Conservation (phyloP, 2,797 vertebrate species). For the Propithecus perrieri region DNA sequence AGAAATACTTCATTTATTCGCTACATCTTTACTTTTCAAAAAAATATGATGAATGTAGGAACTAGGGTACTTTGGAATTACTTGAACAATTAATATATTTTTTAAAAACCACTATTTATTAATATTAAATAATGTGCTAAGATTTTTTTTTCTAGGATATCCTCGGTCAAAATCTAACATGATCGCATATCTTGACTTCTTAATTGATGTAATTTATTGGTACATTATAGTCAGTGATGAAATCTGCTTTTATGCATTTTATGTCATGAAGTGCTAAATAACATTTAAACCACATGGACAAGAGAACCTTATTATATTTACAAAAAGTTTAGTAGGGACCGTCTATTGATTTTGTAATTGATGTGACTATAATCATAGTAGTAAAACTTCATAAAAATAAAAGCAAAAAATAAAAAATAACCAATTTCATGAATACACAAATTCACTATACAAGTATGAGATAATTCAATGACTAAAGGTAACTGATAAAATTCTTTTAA, state of each 20-base stretch:
- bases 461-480: not conserved
- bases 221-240: not conserved
- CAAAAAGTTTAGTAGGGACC: not conserved
- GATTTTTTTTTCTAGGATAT: not conserved
- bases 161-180: not conserved
- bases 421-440: not conserved
- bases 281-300: not conserved
- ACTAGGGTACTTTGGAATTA: not conserved
- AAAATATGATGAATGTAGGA: not conserved
- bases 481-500: not conserved
- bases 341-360: not conserved
- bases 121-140: not conserved
- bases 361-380: not conserved
- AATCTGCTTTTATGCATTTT: not conserved
- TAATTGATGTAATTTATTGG: not conserved
- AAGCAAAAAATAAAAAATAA: not conserved
- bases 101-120: not conserved
- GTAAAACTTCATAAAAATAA: not conserved
- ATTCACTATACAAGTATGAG: not conserved
- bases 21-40: not conserved
- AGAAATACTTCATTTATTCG: not conserved
- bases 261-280: not conserved
- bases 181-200: not conserved
- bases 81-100: not conserved
- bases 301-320: not conserved